Conservation (phyloP, 2,113 vertebrate genomes). For the Hydrolagus affinis region DNA sequence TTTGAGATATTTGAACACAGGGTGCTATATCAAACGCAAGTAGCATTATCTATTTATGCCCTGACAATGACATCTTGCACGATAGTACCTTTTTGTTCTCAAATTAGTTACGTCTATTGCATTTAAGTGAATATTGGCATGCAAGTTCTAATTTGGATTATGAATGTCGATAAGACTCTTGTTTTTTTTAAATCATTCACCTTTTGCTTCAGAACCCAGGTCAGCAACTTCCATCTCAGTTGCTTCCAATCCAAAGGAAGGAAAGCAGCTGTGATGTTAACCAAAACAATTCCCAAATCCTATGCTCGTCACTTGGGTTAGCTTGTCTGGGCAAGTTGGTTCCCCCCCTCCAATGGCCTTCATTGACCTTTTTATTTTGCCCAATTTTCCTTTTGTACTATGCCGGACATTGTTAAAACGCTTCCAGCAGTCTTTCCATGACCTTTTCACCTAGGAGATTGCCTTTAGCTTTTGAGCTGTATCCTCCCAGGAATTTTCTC, state of each 20-base stretch:
- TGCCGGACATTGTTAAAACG: slow-evolving; percentile 2
- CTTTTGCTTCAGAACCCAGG: slow-evolving; percentile 17
- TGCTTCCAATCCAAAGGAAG: background rate
- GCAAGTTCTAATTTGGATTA: background rate
- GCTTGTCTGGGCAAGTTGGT: background rate
- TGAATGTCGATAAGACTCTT: background rate
- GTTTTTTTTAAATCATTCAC: background rate
- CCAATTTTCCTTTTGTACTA: background rate
- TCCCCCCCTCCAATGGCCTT: background rate
- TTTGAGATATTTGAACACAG: too few relatives aligned
- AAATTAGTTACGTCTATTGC: background rate
- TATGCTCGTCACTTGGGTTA: background rate
- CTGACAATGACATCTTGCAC: background rate
- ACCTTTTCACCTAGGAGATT: background rate
- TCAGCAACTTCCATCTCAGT: slow-evolving; percentile 13
- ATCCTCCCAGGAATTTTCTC: slow-evolving; percentile 8
- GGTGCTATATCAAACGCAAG: too few relatives aligned
- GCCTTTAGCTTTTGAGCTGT: background rate
- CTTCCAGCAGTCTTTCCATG: background rate
- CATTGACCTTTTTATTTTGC: background rate
- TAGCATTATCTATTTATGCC: background rate
- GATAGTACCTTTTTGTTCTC: too few relatives aligned
- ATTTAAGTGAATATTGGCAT: slow-evolving; percentile 4
- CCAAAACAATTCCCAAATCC: background rate
- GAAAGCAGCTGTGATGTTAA: slow-evolving; percentile 5